These are phyloP conservation scores for Alaudala cheleensis DNA, from an alignment of 2,113 vertebrate species.

Conservation along the genomic window DNA sequence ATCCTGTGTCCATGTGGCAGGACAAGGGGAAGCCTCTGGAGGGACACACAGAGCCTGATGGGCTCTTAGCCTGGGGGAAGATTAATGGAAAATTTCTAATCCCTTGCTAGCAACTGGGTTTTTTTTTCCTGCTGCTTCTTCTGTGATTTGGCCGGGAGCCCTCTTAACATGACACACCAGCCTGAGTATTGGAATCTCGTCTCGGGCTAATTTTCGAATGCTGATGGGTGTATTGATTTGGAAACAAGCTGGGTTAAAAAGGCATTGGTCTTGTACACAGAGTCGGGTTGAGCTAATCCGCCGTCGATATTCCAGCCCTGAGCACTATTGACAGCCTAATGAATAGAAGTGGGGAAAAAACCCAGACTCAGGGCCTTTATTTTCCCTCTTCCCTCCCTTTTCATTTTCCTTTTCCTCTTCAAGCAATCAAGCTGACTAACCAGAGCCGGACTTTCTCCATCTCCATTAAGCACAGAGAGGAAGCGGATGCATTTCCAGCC, in stretches of 20 bases:
- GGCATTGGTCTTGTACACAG: conserved; percentile 73
- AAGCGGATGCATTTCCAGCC: conserved; percentile 28
- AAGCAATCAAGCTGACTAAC: conserved; percentile 62
- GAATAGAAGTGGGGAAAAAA: conserved; percentile 57
- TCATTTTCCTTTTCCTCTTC: conserved; percentile 21
- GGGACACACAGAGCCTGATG: not conserved
- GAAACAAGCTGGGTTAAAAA: conserved; percentile 79
- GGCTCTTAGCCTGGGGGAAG: not conserved
- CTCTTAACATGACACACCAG: conserved; percentile 64
- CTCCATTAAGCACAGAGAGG: not conserved
- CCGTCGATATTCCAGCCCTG: conserved; percentile 68
- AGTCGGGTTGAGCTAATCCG: conserved; percentile 72
- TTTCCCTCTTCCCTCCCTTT: not conserved
- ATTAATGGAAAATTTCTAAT: conserved; percentile 64
- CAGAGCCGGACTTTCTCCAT: conserved; percentile 18
- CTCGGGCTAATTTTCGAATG: conserved; percentile 79
- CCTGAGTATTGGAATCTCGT: conserved; percentile 76
- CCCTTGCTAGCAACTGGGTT: not conserved
- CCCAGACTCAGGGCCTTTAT: not conserved
- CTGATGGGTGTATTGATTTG: conserved; percentile 80
- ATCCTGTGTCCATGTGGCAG: not conserved
- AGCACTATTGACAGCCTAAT: conserved; percentile 76
- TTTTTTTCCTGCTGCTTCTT: not conserved
- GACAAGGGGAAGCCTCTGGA: not conserved
- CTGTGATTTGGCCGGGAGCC: conserved; percentile 51